Percentiles rank a stretch among this genome's conserved stretches.
phyloP scores from a whole-genome alignment of 1,140 invertebrate genomes.

The Pseudomyrmex concolor region DNA sequence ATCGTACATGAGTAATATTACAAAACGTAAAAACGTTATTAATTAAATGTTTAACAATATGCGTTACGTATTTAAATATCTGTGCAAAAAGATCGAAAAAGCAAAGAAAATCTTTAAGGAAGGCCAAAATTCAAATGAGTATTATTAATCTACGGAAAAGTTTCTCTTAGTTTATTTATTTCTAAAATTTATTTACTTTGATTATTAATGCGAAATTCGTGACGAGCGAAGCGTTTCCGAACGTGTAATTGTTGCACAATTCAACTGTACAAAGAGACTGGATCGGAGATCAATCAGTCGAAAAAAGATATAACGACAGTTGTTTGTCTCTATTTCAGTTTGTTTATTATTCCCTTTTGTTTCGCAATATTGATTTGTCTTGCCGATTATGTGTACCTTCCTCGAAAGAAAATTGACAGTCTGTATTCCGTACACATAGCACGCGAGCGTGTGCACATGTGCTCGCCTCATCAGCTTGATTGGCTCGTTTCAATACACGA shows the following conservation, averaged over 20 bases:
- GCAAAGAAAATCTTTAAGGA: too few relatives aligned
- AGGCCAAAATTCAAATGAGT: too few relatives aligned
- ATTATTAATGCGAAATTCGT: too few relatives aligned
- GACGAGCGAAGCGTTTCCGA: too few relatives aligned
- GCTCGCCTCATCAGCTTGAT: constrained; percentile 64
- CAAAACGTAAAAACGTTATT: background rate
- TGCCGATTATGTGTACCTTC: constrained; percentile 20
- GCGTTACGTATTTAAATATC: too few relatives aligned
- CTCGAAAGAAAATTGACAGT: background rate
- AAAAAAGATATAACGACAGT: background rate
- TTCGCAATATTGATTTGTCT: constrained; percentile 34
- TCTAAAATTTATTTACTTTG: too few relatives aligned
- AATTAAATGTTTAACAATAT: background rate
- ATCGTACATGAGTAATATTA: too few relatives aligned
- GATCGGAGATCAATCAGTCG: constrained; percentile 20
- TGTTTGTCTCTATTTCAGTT: constrained; percentile 33
- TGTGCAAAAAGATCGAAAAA: too few relatives aligned
- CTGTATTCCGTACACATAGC: constrained; percentile 9
- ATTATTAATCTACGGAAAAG: too few relatives aligned
- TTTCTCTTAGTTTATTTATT: too few relatives aligned
- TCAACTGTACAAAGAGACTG: too few relatives aligned
- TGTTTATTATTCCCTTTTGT: constrained; percentile 14
- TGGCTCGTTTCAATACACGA: constrained; percentile 26
- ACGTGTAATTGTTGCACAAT: too few relatives aligned
- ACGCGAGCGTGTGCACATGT: background rate